Evolutionary conservation across 2,888 invertebrate genomes (phyloP).

Genomic region (Celastrina argiolus): DNA sequence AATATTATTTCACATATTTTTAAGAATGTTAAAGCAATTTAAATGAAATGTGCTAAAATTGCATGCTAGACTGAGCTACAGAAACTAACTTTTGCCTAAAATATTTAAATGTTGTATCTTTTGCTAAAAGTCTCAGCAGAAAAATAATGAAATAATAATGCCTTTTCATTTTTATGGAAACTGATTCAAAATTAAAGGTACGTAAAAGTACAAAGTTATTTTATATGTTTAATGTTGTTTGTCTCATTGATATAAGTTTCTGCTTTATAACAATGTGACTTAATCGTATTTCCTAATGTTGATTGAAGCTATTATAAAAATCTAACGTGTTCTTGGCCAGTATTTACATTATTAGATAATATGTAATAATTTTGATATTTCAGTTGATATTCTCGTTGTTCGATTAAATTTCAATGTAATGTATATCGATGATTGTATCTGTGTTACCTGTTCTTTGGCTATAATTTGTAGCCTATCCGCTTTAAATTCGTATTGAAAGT

Average conservation of each 20-base stretch:
- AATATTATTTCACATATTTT: constrained; percentile 10
- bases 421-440: not conserved
- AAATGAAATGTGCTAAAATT: constrained; percentile 4
- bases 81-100: not conserved
- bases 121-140: constrained; percentile 2
- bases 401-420: not conserved
- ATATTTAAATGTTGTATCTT: not conserved
- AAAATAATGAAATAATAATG: not conserved
- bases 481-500: not conserved
- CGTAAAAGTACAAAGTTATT: constrained; percentile 8
- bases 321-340: not conserved
- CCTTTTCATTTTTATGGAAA: constrained; percentile 13
- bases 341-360: not conserved
- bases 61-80: constrained; percentile 14
- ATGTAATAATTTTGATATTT: not conserved
- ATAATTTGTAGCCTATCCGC: not conserved
- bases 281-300: not conserved
- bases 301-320: not conserved
- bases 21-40: constrained; percentile 1
- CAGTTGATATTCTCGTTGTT: not conserved
- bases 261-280: constrained; percentile 7
- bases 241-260: not conserved
- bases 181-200: constrained; percentile 10
- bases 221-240: constrained; percentile 10
- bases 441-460: constrained; percentile 1